Base-by-base conservation (phyloP, 2,113 vertebrate genomes). In the Cryptotis parvus region DNA sequence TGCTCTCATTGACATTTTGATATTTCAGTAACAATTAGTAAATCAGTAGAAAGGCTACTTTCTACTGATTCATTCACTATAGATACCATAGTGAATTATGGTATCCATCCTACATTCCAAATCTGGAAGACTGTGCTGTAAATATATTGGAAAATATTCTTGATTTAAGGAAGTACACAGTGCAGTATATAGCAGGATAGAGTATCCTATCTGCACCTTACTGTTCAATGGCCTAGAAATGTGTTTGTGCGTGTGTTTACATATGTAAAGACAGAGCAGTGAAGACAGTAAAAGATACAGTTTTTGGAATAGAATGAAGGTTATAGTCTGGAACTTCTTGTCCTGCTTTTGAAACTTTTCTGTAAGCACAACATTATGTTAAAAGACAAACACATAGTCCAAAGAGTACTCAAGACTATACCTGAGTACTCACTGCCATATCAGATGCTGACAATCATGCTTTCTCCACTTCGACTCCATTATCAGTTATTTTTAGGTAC, bases 311-410 rank as follows among this genome's bases (percentile, higher is more conserved):
- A 27, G 22, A 80, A 31, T 85, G 16, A n/a, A 80, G 10, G 8
- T 29, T 85, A 52, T 85, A n/a, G n/a, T 92, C n/a, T 65, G 33
- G 14, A 87, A 82, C 61, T 85, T n/a, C 81, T 85, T 92, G 41
- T 45, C 20, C 15, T 80, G 9, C 49, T 79, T 68, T 87, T 87
- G 77, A 94, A 79, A 79, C 1, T 45, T 86, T 77, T 74, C 79
- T 72, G 0, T 85, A 75, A 90, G 58, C 31, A 63, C 24, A 61
- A 87, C 49, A 78, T 68, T 77, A n/a, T 65, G 37, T 84, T 73
- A 83, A 84, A 85, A 79, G 85, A 72, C 69, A 85, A 49, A 12
- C 15, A 49, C 20, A 75, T 76, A 63, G 45, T 80, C 16, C 65
- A 68, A 74, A 18, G 79, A 14, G n/a, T n/a, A n/a, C n/a, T n/a